Percentiles rank a stretch among this genome's conserved stretches.
Evolutionary conservation across 1,140 invertebrate species (phyloP).

Genomic region (Aphelenchoides fujianensis): DNA sequence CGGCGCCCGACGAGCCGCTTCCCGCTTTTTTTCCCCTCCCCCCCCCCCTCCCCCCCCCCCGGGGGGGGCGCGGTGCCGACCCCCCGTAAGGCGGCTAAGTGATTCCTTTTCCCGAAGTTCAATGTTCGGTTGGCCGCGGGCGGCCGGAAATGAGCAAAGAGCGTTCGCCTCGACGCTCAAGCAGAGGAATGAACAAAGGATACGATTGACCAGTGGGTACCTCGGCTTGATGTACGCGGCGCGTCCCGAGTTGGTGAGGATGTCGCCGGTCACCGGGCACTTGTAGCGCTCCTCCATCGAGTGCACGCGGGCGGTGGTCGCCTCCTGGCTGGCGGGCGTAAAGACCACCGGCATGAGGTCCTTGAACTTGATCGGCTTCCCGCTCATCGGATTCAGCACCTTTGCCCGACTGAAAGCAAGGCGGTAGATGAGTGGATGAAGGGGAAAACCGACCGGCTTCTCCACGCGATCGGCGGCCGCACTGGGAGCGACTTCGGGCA

Average conservation of each 20-base stretch:
- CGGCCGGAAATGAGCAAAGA: too few relatives aligned
- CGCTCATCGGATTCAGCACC: constrained; percentile 92
- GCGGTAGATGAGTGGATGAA: not conserved
- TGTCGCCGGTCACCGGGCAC: constrained; percentile 93
- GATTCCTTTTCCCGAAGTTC: too few relatives aligned
- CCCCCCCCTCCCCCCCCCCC: too few relatives aligned
- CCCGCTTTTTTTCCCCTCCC: too few relatives aligned
- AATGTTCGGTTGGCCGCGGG: too few relatives aligned
- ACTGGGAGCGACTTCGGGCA: constrained; percentile 86
- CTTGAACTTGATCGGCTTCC: constrained; percentile 81
- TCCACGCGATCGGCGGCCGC: constrained; percentile 69
- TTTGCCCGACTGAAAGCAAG: constrained; percentile 47
- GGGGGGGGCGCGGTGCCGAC: too few relatives aligned
- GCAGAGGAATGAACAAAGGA: not conserved
- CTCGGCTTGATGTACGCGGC: constrained; percentile 85
- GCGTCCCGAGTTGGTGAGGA: constrained; percentile 86
- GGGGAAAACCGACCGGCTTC: constrained; percentile 72
- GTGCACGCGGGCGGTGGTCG: constrained; percentile 15
- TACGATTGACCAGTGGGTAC: constrained; percentile 64
- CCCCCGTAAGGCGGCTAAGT: too few relatives aligned
- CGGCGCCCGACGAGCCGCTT: too few relatives aligned
- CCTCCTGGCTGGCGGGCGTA: constrained; percentile 73
- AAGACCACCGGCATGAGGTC: constrained; percentile 91
- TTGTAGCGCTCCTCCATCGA: constrained; percentile 76
- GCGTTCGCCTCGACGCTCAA: too few relatives aligned